Evolutionary conservation across 2,797 vertebrate genomes (phyloP), one percentile per base, ranked within the genome.

Genomic region (Chaenodraco wilsoni): DNA sequence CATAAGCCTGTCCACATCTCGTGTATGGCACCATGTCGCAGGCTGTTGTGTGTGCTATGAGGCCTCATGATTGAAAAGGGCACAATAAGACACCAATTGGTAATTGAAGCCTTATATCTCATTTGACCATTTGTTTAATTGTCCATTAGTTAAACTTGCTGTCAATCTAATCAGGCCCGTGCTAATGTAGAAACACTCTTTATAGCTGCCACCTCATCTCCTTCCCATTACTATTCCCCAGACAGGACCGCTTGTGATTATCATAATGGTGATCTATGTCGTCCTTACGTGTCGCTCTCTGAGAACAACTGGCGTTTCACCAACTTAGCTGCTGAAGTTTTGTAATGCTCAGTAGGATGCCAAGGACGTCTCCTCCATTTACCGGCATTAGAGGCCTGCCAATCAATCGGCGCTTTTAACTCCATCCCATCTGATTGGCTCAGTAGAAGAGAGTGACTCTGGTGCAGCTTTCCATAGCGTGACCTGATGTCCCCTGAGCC

Each of bases 251-350:
- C 81, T 87, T 75, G 84, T 89, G 86, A 92, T 92, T 89, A 92
- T 90, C 89, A 90, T 92, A 92, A 92, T 91, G 90, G 89, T 91
- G 89, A 92, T 93, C 87, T 89, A 92, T 91, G 87, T 84, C 83
- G 89, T 92, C 91, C 91, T 93, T 92, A 88, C 41, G 83, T 91
- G 91, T 90, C 87, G 79, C 82, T 87, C 83, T 82, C 61, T 62
- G 73, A 79, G 85, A 89, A 79, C 84, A 88, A 90, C 88, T 93
- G 89, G 87, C 91, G 27, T 84, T 81, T 82, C 79, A 84, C 90
- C 90, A 92, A 92, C 86, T 89, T 88, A 83, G 65, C 74, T 33
- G 72, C 74, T 76, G 23, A 85, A 90, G 82, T 89, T 91, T 90
- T 87, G 85, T 69, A 67, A 84, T 87, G 82, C 86, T 73, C 82